Evolutionary conservation across 2,888 invertebrate genomes (phyloP), one percentile per base, ranked within the genome.

Genomic region (Andrena marginata): DNA sequence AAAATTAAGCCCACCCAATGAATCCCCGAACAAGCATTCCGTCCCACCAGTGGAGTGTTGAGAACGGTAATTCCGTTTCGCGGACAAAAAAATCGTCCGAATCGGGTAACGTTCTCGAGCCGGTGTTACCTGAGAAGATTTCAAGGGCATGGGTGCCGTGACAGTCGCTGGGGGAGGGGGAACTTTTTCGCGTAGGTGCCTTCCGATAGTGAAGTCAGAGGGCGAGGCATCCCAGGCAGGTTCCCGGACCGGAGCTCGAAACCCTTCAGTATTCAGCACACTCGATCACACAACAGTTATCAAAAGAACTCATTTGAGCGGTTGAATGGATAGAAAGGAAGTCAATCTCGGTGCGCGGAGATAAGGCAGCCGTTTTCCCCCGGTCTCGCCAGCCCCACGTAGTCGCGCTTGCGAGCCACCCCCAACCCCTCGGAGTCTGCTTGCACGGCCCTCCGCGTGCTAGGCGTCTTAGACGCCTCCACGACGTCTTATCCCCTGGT

Each of bases 211-310:
- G 71, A 49, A 87, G 83, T 86, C 87, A 86, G 89, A 85, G 85
- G 78, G 77, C 82, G 80, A 85, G 78, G 77, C 85, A 82, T 84
- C 79, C 82, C 80, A 60, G 80, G 82, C 85, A 82, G 87, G 85
- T 75, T 86, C 85, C 87, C 87, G 88, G 84, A 87, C 85, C 85
- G 87, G 83, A 84, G 89, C 87, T 89, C 87, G 89, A 92, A 93
- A 92, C 93, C 93, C 93, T 93, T 93, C 93, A 93, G 93, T 92
- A 93, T 93, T 93, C 93, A 93, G 92, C 91, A 91, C 93, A 93
- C 93, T 93, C 93, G 93, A 93, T 93, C 93, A 92, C 93, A 93
- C 93, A 93, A 93, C 93, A 94, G 93, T 93, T 93, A 94, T 93
- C 93, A 94, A 94, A 94, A 93, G 93, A 94, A 94, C 93, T 94